Base-by-base conservation (phyloP, 2,797 vertebrate genomes). In the Pseudochaenichthys georgianus region DNA sequence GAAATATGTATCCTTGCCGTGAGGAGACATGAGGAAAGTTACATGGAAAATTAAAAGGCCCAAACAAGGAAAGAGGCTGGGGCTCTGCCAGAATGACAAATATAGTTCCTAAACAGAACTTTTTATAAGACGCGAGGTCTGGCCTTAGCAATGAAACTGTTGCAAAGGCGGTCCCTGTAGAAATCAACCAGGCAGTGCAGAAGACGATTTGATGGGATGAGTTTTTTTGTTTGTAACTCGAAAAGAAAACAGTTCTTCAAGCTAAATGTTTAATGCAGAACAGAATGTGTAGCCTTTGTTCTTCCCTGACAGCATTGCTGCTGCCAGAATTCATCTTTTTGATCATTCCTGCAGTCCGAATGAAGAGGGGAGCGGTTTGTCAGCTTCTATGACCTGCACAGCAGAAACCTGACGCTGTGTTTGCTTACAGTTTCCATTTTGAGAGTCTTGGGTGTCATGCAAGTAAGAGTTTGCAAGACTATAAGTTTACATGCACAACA, bases 401-500 rank as follows among this genome's bases (percentile, higher is more conserved):
- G 78, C 78, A 77, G 81, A 82, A 87, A 87, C 64, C 72, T 8
- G 90, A 96, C 91, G 80, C 94, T 94, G 93, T 94, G 73, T 90
- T 83, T 88, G 72, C 77, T 91, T 95, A 94, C 91, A 89, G 86
- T 95, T 91, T 95, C 95, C 80, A 95, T 95, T 96, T 95, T 77
- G 91, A 93, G 88, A 91, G 81, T 87, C 83, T 54, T 92, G 61
- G 71, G 95, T 92, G 93, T 96, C 90, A 80, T 78, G 94, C 96
- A 95, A 95, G 78, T 65, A 19, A 85, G 88, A 84, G 93, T 93
- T 95, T 96, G 95, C 95, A 94, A 94, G 94, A 94, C 93, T 94
- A 94, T 96, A 95, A 93, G 93, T 95, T 96, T 94, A 95, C 95
- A 95, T 93, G 95, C 96, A 93, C 94, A 95, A 87, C 78, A 94